A percentile compares a stretch with the other conserved stretches of the same genome.
These are phyloP conservation scores for Channa striata DNA, from an alignment of 2,797 vertebrate genomes.

Conservation along the genomic window DNA sequence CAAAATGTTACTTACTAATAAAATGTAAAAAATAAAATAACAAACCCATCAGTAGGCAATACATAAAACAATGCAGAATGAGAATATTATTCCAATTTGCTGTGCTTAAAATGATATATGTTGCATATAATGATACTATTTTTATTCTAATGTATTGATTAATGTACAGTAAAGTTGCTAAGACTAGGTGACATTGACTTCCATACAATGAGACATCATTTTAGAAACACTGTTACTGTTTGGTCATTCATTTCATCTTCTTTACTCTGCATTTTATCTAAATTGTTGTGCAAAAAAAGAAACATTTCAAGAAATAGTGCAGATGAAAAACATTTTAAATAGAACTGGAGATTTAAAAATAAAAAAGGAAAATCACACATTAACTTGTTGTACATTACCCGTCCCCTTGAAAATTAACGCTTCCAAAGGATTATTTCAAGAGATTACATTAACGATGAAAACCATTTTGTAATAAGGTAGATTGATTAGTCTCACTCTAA, in stretches of 20 bases:
- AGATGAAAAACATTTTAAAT: conserved; percentile 78
- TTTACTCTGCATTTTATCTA: conserved; percentile 69
- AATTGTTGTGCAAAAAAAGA: conserved; percentile 73
- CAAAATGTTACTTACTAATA: conserved; percentile 19
- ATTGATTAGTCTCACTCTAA: conserved; percentile 73
- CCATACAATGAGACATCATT: conserved; percentile 36
- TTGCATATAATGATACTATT: background rate
- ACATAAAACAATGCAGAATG: background rate
- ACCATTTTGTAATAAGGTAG: conserved; percentile 25
- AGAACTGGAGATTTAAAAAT: conserved; percentile 65
- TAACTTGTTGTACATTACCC: conserved; percentile 82
- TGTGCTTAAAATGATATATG: background rate
- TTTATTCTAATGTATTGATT: background rate
- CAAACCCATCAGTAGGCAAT: conserved; percentile 2
- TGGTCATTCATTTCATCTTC: conserved; percentile 75
- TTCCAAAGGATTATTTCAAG: conserved; percentile 68
- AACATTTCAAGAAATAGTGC: conserved; percentile 75
- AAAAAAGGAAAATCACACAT: conserved; percentile 73
- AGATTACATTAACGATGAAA: conserved; percentile 10
- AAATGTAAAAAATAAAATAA: conserved; percentile 8
- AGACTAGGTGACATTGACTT: conserved; percentile 53
- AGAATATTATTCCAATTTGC: background rate
- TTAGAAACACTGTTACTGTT: conserved; percentile 52
- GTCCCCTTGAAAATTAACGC: conserved; percentile 85
- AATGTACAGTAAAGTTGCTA: background rate